These are phyloP conservation scores for Ataeniobius toweri DNA, from an alignment of 2,797 vertebrate species.

Conservation along the genomic window DNA sequence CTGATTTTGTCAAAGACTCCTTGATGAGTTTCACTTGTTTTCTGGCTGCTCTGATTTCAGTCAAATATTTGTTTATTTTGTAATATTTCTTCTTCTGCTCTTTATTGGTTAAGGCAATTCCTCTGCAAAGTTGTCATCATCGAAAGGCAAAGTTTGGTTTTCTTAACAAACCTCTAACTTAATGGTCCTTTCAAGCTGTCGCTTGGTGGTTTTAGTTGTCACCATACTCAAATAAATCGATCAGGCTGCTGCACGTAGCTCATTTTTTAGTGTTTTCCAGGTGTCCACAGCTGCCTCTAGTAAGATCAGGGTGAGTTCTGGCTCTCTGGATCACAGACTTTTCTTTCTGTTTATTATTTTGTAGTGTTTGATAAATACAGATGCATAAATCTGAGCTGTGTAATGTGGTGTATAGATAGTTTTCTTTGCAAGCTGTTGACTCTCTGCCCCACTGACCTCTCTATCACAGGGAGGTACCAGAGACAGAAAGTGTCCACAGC, in stretches of 20 bases:
- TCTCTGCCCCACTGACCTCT: neutral
- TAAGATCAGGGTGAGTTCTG: neutral
- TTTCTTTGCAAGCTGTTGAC: neutral
- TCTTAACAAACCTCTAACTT: neutral
- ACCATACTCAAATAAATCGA: neutral
- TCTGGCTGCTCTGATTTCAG: constrained; percentile 21
- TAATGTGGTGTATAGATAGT: neutral
- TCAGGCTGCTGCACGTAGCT: neutral
- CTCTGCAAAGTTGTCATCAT: neutral
- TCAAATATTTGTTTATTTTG: neutral
- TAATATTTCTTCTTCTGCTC: neutral
- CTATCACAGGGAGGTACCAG: neutral
- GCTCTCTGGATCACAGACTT: neutral
- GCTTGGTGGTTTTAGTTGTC: neutral
- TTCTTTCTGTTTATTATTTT: neutral
- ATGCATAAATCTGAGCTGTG: neutral
- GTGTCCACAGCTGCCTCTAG: neutral
- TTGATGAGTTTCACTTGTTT: constrained; percentile 14
- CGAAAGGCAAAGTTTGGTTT: neutral
- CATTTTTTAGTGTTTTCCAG: neutral
- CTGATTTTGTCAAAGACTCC: constrained; percentile 19
- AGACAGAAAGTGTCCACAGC: neutral
- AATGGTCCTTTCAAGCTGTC: neutral
- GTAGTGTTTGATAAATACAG: neutral
- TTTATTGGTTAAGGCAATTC: neutral